Base-by-base conservation (phyloP, 2,888 invertebrate species). In the Kryphioiulus occultus region DNA sequence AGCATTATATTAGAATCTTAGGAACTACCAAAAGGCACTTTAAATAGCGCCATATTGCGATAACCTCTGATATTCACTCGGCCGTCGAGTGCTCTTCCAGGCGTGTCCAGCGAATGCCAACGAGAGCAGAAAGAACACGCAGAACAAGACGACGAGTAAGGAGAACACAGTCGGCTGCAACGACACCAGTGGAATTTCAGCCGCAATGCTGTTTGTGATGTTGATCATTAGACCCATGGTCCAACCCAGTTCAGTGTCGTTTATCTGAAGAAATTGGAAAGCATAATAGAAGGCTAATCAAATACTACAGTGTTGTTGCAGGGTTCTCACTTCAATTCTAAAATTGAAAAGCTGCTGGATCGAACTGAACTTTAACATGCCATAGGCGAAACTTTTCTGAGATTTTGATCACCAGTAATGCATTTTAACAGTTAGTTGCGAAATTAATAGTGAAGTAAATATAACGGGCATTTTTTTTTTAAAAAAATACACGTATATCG, bases 201-300 rank as follows among this genome's bases (percentile, higher is more conserved):
- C 90, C 44, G 92, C 91, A 86, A 92, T 91, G 44, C 89, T 89
- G 86, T 92, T 92, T 4, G 92, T 93, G 32, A 92, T 91, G 89
- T 92, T 92, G 19, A 93, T 90, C 92, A 93, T 93, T 89, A 91
- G 93, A 7, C 93, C 93, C 47, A 93, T 89, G 0, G 92, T 90
- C 93, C 93, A 93, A 1, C 93, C 93, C 22, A 93, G 89, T 53
- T 92, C 91, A 42, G 91, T 91, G 0, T 90, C 90, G 39, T 91
- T 90, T 15, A 92, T 90, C 92, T 92, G 89, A 35, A 59, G 85
- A 84, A 26, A 84, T 26, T 32, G 26, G 4, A 32, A 32, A 84
- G 4, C 32, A 35, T 32, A 26, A 35, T 26, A 26, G 7, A 5
- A 5, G 19, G 9, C 44, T 39, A 9, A 19, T 3, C 47, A 7